Base-by-base conservation (phyloP, 2,888 invertebrate genomes). In the Limnephilus lunatus region DNA sequence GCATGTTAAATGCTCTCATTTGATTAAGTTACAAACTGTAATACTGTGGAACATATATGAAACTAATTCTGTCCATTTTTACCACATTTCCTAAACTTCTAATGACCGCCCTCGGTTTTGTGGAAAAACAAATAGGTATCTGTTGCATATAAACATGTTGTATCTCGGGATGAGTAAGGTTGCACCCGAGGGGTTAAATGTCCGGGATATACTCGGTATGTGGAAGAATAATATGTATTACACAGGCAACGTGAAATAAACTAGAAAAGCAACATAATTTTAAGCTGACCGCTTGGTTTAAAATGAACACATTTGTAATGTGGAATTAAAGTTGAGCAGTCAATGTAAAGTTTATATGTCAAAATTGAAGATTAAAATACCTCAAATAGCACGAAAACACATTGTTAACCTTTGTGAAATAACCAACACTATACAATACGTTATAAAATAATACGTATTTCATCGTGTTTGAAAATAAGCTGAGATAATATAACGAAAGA, bases 121-220 rank as follows among this genome's bases (percentile, higher is more conserved):
- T 81, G 81, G 80, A 35, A 80, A 68, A 89, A 80, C 88, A 35
- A 89, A 39, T 25, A 80, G 80, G 80, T 32, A 39, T 89, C 88
- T 89, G 31, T 89, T 68, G 88, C 88, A 89, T 89, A n/a, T 89
- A 48, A 85, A 85, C 86, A 86, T 48, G 80, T 19, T 32, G 44
- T 32, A 35, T 35, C 81, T 81, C 88, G 25, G 88, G 25, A 89
- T 89, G 88, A 89, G 68, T 25, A 81, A 89, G 88, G 88, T 89
- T 35, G 35, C n/a, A 89, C 88, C 80, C 88, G 4, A 80, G 88
- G 88, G 88, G 80, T 35, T 80, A 80, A 80, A 25, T 35, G 68
- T 89, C 88, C 81, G n/a, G 80, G 39, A 89, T 39, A 89, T 32
- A 89, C 25, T 39, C 68, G 32, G 32, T 83, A 5, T 19, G 68